Base-by-base conservation (phyloP, 2,113 vertebrate species). In the Scomber colias region DNA sequence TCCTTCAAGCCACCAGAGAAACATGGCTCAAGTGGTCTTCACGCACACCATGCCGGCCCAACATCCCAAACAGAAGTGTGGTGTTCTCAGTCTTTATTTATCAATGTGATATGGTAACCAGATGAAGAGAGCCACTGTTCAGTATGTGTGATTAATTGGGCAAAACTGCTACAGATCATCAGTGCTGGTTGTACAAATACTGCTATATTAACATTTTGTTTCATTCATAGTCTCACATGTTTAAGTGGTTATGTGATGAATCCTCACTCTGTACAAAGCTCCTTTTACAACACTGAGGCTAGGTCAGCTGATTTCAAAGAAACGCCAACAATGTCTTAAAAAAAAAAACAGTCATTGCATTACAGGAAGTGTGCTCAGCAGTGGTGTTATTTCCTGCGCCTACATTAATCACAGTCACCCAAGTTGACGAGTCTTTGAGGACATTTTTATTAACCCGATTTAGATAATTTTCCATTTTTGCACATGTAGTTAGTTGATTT, bases 261-360 rank as follows among this genome's bases (percentile, higher is more conserved):
- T 48, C 17, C 1, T 13, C 11, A 31, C 19, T 69, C 50, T 50
- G 17, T 54, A 75, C 45, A 65, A 35, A 35, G 63, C 15, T 71
- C 40, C 55, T 78, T 88, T 79, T 70, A 79, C 27, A 74, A 86
- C 86, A 69, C 27, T 31, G 68, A 82, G 61, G 61, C 70, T 61
- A 89, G 73, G 91, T 94, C 94, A 94, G 89, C 90, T 93, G 90
- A 94, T 87, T 92, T 91, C 56, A 44, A 86, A 81, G 84, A 91
- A 92, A 87, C 27, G 7, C 66, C 78, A 80, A 81, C 85, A 75
- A 75, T 60, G 21, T 85, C 70, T 86, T 86, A 31, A 89, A 61
- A 83, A 90, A 89, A 61, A 83, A 89, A 81, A 73, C 53, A 82
- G 83, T 88, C 88, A 91, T 82, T 82, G 77, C 84, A 79, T 85